These are phyloP conservation scores for Micropoecilia bifurca DNA, from an alignment of 2,797 vertebrate species.

Conservation along the genomic window DNA sequence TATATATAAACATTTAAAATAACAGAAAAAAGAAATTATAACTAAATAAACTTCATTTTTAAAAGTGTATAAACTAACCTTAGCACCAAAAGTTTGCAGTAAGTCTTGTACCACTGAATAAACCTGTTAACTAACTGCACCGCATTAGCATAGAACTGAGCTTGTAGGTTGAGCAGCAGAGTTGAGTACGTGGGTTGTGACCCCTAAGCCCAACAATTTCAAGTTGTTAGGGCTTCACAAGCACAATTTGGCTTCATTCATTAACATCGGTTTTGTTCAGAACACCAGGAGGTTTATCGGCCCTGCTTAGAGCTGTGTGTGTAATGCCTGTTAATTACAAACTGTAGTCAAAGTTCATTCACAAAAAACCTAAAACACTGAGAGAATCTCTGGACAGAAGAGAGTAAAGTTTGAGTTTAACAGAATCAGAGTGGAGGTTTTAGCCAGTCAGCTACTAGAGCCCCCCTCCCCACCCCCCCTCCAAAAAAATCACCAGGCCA, in stretches of 20 bases:
- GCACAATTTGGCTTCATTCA: background rate
- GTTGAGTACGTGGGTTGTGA: background rate
- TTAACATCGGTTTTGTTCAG: background rate
- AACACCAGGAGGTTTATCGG: background rate
- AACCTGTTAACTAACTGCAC: too few species aligned
- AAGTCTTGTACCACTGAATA: background rate
- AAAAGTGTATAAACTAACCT: background rate
- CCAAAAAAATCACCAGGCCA: background rate
- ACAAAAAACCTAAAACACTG: too few species aligned
- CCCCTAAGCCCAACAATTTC: background rate
- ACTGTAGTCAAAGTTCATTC: background rate
- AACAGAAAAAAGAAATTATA: too few species aligned
- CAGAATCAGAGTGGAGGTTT: conserved; percentile 7
- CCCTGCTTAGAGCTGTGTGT: background rate
- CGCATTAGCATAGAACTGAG: background rate
- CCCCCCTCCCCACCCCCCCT: too few species aligned
- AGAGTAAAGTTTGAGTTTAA: conserved; percentile 4
- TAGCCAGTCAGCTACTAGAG: background rate
- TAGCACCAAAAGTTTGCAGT: background rate
- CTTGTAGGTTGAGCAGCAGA: background rate
- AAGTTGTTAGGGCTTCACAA: background rate
- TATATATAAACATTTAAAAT: too few species aligned
- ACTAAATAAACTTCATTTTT: background rate
- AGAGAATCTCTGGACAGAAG: conserved; percentile 11
- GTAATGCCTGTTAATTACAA: background rate